phyloP scores from a whole-genome alignment of 2,888 invertebrate species.

The Craniophora ligustri region DNA sequence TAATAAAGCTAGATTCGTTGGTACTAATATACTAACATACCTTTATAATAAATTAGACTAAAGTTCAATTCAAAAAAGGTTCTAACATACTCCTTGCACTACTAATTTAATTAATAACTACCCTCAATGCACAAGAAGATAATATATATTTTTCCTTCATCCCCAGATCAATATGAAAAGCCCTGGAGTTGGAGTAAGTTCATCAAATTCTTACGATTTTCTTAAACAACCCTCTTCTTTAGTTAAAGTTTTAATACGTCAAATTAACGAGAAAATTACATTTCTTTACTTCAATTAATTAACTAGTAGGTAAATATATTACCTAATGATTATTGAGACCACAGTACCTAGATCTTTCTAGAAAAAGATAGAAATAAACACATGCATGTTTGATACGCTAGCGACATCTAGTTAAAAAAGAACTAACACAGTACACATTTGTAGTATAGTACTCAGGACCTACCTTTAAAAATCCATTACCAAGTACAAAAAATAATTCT shows the following conservation, averaged over 20 bases:
- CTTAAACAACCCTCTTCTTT: slow-evolving; percentile 1
- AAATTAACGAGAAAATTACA: too few species aligned
- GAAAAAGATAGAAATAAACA: background rate
- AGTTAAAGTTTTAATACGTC: background rate
- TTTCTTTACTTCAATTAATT: too few species aligned
- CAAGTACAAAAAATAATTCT: too few species aligned
- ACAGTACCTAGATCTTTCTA: too few species aligned
- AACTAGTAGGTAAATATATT: too few species aligned
- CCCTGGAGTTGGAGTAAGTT: slow-evolving; percentile 57
- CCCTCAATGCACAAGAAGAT: slow-evolving; percentile 43
- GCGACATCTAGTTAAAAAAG: too few species aligned
- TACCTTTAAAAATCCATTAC: too few species aligned
- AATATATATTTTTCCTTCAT: slow-evolving; percentile 56
- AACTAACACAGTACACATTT: too few species aligned
- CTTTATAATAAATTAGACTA: background rate
- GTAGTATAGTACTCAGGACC: too few species aligned
- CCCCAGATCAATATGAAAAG: slow-evolving; percentile 56
- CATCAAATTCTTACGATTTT: slow-evolving; percentile 39
- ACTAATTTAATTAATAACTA: slow-evolving; percentile 18
- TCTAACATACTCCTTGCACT: slow-evolving; percentile 2
- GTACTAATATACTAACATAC: background rate
- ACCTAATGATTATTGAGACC: too few species aligned
- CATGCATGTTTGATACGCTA: background rate
- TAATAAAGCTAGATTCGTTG: background rate
- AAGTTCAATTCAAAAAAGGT: background rate